Evolutionary conservation across 2,113 vertebrate species (phyloP).

Genomic region (Coptodon rendalli): DNA sequence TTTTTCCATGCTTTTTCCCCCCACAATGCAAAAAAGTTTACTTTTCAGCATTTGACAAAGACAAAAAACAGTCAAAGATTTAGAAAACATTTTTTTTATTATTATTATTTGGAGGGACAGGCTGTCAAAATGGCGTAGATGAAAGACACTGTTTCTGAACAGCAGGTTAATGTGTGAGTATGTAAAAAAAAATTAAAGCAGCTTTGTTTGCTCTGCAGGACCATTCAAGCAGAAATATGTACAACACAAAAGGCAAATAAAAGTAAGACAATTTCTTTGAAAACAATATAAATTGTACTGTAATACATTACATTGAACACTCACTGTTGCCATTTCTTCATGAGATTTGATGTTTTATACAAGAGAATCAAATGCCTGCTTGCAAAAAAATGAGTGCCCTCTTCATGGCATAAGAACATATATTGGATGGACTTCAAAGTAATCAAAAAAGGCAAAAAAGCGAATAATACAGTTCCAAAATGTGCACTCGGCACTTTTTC

Average conservation of each 20-base stretch:
- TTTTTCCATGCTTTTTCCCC: fast-evolving
- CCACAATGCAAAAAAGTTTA: neutral
- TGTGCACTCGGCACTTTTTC: conserved; percentile 61
- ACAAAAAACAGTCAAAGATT: conserved; percentile 8
- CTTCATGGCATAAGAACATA: conserved; percentile 52
- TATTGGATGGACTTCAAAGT: conserved; percentile 72
- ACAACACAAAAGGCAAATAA: conserved; percentile 80
- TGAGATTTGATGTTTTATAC: conserved; percentile 77
- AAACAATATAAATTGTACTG: conserved; percentile 75
- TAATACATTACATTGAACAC: conserved; percentile 85
- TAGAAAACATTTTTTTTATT: conserved; percentile 67
- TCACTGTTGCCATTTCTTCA: conserved; percentile 79
- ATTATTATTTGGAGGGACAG: conserved; percentile 88
- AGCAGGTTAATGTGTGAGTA: conserved; percentile 75
- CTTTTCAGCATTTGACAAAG: neutral
- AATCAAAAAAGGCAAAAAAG: conserved; percentile 70
- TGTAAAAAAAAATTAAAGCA: conserved; percentile 83
- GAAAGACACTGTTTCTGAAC: conserved; percentile 85
- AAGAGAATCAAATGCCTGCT: conserved; percentile 67
- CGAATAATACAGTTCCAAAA: conserved; percentile 70
- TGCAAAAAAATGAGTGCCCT: conserved; percentile 69
- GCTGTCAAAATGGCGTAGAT: conserved; percentile 88
- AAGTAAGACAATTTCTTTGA: conserved; percentile 82
- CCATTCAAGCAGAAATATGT: conserved; percentile 86
- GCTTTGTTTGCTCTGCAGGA: conserved; percentile 79